Evolutionary conservation across 2,797 vertebrate genomes (phyloP).

Genomic region (Arvicola amphibius): DNA sequence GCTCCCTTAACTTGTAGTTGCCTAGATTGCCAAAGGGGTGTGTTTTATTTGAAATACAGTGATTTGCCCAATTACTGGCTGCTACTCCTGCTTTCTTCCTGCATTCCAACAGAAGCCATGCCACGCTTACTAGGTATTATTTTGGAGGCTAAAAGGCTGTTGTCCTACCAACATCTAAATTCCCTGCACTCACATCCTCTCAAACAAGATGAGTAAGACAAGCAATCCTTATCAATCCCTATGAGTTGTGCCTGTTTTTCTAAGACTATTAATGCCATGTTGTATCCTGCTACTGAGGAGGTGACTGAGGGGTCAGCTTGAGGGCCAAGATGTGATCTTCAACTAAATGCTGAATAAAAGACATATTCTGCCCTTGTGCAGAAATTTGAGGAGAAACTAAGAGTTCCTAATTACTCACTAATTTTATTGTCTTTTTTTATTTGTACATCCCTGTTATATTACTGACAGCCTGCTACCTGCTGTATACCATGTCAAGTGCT

Average conservation of each 20-base stretch:
- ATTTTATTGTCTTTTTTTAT: slow-evolving; percentile 8
- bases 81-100: slow-evolving; percentile 38
- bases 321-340: background rate
- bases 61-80: slow-evolving; percentile 65
- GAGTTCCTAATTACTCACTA: slow-evolving; percentile 28
- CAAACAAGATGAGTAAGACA: slow-evolving; percentile 15
- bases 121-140: background rate
- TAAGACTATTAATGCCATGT: background rate
- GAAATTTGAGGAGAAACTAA: slow-evolving; percentile 48
- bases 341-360: background rate
- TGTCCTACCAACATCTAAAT: slow-evolving; percentile 45
- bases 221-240: slow-evolving; percentile 2
- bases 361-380: background rate
- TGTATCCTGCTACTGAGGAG: slow-evolving; percentile 2
- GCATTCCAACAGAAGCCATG: slow-evolving; percentile 29
- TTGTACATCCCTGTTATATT: slow-evolving; percentile 38
- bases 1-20: slow-evolving; percentile 43
- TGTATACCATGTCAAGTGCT: background rate
- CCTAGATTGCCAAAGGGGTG: slow-evolving; percentile 58
- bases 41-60: slow-evolving; percentile 74
- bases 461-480: background rate
- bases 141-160: background rate
- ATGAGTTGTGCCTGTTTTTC: background rate
- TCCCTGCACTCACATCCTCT: background rate
- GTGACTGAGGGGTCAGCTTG: background rate